Percentiles rank a stretch among this genome's conserved stretches.
Evolutionary conservation across 2,888 invertebrate genomes (phyloP).

Genomic region (Microchrysa polita): DNA sequence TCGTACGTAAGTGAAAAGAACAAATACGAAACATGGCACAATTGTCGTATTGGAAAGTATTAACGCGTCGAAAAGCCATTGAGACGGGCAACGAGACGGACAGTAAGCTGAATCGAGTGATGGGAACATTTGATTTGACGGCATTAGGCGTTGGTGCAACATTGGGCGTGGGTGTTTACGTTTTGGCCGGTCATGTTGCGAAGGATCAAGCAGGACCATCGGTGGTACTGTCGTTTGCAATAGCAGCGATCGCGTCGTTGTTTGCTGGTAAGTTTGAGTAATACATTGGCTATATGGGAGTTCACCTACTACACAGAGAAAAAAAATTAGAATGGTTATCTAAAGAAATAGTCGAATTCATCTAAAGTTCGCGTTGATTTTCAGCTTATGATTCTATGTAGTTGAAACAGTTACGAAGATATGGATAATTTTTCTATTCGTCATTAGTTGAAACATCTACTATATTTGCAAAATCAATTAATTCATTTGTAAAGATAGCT

Average conservation of each 20-base stretch:
- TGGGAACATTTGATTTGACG: constrained; percentile 72
- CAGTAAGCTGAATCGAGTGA: constrained; percentile 59
- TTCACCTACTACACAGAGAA: not conserved
- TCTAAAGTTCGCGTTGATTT: too few relatives aligned
- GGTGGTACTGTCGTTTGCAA: constrained; percentile 82
- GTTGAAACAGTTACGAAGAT: too few relatives aligned
- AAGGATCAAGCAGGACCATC: constrained; percentile 83
- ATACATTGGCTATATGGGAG: not conserved
- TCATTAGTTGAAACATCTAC: too few relatives aligned
- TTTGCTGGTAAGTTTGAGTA: constrained; percentile 78
- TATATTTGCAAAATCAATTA: too few relatives aligned
- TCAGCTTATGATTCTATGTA: too few relatives aligned
- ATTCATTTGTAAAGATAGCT: too few relatives aligned
- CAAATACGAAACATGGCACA: constrained; percentile 55
- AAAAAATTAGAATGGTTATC: too few relatives aligned
- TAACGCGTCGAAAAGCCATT: constrained; percentile 61
- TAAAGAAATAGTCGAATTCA: too few relatives aligned
- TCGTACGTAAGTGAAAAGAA: constrained; percentile 6
- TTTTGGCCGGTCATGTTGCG: constrained; percentile 83
- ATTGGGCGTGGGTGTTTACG: constrained; percentile 89
- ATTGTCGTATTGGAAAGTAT: constrained; percentile 60
- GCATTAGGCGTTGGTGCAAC: constrained; percentile 83
- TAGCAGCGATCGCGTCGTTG: constrained; percentile 87
- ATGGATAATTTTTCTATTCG: too few relatives aligned
- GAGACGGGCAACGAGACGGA: constrained; percentile 55